Conservation (phyloP, 2,888 invertebrate species). For the Platerodrilus igneus region DNA sequence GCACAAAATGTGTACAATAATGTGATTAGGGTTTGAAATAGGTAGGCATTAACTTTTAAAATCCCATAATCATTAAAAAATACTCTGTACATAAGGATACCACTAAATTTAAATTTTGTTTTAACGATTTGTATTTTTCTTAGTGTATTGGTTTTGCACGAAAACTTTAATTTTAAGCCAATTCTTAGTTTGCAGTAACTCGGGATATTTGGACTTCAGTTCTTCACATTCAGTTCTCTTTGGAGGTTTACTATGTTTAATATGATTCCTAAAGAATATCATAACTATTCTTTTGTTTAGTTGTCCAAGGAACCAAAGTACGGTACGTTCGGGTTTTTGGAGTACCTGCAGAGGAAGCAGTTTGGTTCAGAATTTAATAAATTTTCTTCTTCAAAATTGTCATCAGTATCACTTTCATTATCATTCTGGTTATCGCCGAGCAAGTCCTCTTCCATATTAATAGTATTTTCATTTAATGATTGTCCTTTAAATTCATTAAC, state of each 20-base stretch:
- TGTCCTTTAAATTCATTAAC: constrained; percentile 25
- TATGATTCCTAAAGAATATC: constrained; percentile 13
- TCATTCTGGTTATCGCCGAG: constrained; percentile 1
- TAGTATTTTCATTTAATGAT: constrained; percentile 23
- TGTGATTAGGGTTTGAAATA: no score
- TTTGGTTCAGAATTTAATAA: no score
- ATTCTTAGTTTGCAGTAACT: constrained; percentile 12
- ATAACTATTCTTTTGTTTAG: constrained; percentile 7
- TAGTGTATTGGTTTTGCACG: constrained; percentile 15
- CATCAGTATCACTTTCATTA: constrained; percentile 1
- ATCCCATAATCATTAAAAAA: no score
- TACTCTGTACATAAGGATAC: no score
- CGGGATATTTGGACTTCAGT: constrained; percentile 2
- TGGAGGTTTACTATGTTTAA: constrained; percentile 11
- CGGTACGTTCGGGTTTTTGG: constrained; percentile 2
- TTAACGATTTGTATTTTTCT: no score
- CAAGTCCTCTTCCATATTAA: constrained; percentile 6
- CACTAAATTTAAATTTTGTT: no score
- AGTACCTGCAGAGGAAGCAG: no score
- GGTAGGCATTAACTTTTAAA: no score
- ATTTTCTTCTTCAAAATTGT: no score
- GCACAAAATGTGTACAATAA: no score
- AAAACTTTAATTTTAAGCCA: constrained; percentile 20
- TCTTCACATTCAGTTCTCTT: constrained; percentile 14
- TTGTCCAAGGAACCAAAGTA: constrained; percentile 14